Conservation (phyloP, 2,113 vertebrate species). For the Syngnathoides biaculeatus region DNA sequence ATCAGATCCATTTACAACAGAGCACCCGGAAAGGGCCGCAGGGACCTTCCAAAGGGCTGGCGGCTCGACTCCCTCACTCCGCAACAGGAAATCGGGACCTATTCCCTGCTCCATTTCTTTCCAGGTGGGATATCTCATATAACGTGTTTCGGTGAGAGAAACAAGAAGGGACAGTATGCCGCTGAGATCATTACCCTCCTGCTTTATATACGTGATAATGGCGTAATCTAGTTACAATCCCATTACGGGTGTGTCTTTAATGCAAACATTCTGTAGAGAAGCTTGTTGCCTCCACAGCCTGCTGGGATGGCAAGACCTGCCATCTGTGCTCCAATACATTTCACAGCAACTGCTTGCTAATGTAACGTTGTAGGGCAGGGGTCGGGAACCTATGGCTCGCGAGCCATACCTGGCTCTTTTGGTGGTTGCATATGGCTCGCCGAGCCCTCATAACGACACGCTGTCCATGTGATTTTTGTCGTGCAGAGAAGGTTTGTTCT, state of each 20-base stretch:
- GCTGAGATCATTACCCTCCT: conserved; percentile 41
- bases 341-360: conserved; percentile 35
- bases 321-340: conserved; percentile 39
- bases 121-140: conserved; percentile 60
- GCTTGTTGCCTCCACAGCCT: conserved; percentile 15
- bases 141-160: conserved; percentile 46
- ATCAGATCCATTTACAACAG: conserved; percentile 54
- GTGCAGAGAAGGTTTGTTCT: no score
- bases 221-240: conserved; percentile 28
- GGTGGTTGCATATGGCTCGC: no score
- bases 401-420: no score
- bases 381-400: no score
- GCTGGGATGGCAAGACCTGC: conserved; percentile 29
- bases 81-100: conserved; percentile 40
- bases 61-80: conserved; percentile 35
- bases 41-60: conserved; percentile 46
- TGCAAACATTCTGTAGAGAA: conserved; percentile 16
- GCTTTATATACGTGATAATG: conserved; percentile 23
- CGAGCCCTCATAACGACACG: no score
- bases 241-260: conserved; percentile 34
- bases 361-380: neutral
- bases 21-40: conserved; percentile 31
- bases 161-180: conserved; percentile 23
- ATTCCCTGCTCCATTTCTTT: conserved; percentile 66
- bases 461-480: no score